phyloP scores from a whole-genome alignment of 2,113 vertebrate species.

The Lanius collurio region DNA sequence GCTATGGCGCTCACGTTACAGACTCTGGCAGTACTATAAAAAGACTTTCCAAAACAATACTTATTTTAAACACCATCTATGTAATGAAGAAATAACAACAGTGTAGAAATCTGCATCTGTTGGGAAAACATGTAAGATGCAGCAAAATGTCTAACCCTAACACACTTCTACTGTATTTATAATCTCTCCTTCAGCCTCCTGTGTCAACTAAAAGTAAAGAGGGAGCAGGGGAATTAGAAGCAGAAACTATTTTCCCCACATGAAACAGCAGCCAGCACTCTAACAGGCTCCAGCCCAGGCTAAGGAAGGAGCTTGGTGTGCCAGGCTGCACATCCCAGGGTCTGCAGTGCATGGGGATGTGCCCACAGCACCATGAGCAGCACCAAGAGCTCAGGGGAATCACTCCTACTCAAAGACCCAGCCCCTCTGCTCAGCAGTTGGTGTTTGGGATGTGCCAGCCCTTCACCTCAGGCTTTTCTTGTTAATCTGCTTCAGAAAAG shows the following conservation, averaged over 20 bases:
- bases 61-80: constrained; percentile 68
- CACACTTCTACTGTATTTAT: background rate
- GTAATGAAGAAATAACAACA: constrained; percentile 41
- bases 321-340: accelerated
- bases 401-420: background rate
- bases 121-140: background rate
- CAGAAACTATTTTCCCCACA: accelerated
- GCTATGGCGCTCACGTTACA: constrained; percentile 67
- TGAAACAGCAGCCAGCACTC: background rate
- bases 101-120: background rate
- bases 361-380: accelerated
- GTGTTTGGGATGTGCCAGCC: background rate
- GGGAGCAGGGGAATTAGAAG: background rate
- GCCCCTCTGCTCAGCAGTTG: background rate
- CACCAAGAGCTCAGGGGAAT: background rate
- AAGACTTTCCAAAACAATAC: constrained; percentile 68
- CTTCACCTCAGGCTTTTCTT: background rate
- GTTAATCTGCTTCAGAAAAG: background rate
- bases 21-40: constrained; percentile 68
- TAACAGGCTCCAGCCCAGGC: background rate
- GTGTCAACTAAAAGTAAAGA: background rate
- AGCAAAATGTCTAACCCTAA: background rate
- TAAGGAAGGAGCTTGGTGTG: background rate
- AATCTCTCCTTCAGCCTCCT: background rate
- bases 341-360: accelerated